Percentiles rank a stretch among this genome's conserved stretches.
These are phyloP conservation scores for Aphelinus atriplicis DNA, from an alignment of 1,140 invertebrate species.

Conservation along the genomic window DNA sequence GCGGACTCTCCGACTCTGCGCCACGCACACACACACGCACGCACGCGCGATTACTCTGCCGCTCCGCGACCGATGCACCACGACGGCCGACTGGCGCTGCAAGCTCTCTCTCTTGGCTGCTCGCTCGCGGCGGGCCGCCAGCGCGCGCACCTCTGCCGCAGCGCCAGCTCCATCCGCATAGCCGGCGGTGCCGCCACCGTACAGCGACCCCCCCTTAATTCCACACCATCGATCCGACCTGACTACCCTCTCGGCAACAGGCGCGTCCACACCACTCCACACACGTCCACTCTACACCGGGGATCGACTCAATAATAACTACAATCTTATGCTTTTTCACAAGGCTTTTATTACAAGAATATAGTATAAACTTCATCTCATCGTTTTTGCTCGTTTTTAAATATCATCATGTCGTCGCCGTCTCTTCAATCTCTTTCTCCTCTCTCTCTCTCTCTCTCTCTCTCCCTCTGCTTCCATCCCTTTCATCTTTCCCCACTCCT, in stretches of 20 bases:
- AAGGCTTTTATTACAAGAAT: slow-evolving; percentile 66
- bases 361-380: slow-evolving; percentile 63
- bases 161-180: slow-evolving; percentile 19
- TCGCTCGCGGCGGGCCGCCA: slow-evolving; percentile 3
- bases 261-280: too few species aligned
- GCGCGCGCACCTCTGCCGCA: slow-evolving; percentile 30
- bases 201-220: not conserved
- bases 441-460: not conserved
- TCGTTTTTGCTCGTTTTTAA: not conserved
- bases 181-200: slow-evolving; percentile 24
- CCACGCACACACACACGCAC: not conserved
- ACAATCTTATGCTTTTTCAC: slow-evolving; percentile 42
- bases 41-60: slow-evolving; percentile 13
- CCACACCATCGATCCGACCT: too few species aligned
- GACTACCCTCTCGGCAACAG: too few species aligned
- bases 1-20: not conserved
- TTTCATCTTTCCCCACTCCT: not conserved
- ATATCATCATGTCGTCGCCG: slow-evolving; percentile 1
- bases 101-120: slow-evolving; percentile 33
- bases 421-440: not conserved
- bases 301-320: too few species aligned
- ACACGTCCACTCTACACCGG: too few species aligned
- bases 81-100: not conserved
- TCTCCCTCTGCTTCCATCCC: not conserved
- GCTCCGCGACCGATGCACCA: not conserved